Conservation (phyloP, 2,113 vertebrate genomes). For the Ictidomys tridecemlineatus region DNA sequence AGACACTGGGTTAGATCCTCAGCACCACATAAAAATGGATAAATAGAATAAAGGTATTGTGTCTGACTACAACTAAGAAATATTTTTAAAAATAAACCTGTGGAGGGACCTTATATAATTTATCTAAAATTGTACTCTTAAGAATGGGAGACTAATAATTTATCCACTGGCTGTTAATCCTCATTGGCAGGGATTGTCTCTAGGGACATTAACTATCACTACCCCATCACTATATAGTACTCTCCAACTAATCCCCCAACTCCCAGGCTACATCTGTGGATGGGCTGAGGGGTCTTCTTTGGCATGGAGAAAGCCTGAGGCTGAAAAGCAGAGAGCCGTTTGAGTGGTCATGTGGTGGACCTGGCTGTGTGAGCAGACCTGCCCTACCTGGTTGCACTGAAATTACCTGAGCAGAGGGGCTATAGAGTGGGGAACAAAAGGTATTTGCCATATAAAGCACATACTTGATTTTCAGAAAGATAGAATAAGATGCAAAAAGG, state of each 20-base stretch:
- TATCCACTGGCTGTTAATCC: not conserved
- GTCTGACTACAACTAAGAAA: no score
- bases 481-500: not conserved
- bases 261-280: not conserved
- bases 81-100: no score
- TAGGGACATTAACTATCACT: not conserved
- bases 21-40: no score
- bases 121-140: not conserved
- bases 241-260: rapidly evolving
- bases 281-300: not conserved
- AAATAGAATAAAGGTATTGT: no score
- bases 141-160: not conserved
- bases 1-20: no score
- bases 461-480: not conserved
- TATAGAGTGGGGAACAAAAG: not conserved
- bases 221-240: rapidly evolving
- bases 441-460: not conserved
- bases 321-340: not conserved
- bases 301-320: not conserved
- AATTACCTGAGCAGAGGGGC: not conserved
- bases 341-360: no score
- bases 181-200: not conserved
- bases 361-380: not conserved
- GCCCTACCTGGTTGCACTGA: not conserved
- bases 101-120: not conserved